phyloP scores from a whole-genome alignment of 2,797 vertebrate genomes.

The Gobio occitaniae region DNA sequence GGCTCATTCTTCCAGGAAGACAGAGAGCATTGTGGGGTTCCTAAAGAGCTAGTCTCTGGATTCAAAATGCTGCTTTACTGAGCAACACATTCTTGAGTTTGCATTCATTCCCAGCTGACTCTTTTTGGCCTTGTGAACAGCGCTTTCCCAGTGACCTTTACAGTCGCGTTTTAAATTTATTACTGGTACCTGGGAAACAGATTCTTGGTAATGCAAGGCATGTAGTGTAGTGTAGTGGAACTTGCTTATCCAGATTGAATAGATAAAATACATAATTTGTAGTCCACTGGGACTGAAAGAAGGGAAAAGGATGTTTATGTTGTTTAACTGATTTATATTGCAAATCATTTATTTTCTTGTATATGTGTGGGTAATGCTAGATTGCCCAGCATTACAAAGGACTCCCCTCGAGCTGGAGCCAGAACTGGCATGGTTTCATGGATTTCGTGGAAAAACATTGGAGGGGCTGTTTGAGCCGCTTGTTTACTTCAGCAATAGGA shows the following conservation, averaged over 20 bases:
- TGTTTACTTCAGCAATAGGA: constrained; percentile 60
- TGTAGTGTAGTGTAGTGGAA: not conserved
- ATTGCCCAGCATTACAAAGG: constrained; percentile 47
- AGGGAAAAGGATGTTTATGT: constrained; percentile 19
- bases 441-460: constrained; percentile 57
- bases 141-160: not conserved
- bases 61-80: constrained; percentile 50
- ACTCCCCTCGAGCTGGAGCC: constrained; percentile 34
- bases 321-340: constrained; percentile 24
- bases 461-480: constrained; percentile 37
- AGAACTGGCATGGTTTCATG: constrained; percentile 54
- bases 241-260: not conserved
- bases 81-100: constrained; percentile 44
- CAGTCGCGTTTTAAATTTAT: constrained; percentile 13
- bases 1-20: constrained; percentile 54
- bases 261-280: constrained; percentile 6
- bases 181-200: constrained; percentile 36
- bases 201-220: constrained; percentile 33
- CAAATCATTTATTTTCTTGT: not conserved
- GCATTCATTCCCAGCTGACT: constrained; percentile 56
- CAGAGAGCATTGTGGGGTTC: constrained; percentile 64
- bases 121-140: constrained; percentile 24
- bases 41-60: constrained; percentile 63
- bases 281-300: not conserved
- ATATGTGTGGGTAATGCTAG: constrained; percentile 32